A percentile compares a stretch with the other conserved stretches of the same genome.
phyloP scores from a whole-genome alignment of 2,113 vertebrate species.

The Grallaria varia region DNA sequence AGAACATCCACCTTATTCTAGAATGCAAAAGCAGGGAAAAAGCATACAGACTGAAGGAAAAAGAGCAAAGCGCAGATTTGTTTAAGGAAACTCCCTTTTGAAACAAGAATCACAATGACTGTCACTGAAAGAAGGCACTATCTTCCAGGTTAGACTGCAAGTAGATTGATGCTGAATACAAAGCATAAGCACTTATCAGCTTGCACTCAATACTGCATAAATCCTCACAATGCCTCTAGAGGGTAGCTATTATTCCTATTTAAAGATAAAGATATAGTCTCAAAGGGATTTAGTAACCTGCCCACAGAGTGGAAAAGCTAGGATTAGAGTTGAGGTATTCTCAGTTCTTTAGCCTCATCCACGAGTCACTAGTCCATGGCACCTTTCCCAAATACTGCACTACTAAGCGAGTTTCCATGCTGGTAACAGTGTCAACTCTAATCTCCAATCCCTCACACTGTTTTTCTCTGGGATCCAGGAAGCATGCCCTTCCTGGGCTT shows the following conservation, averaged over 20 bases:
- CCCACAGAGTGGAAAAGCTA: slow-evolving; percentile 35
- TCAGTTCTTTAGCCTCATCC: background rate
- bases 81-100: background rate
- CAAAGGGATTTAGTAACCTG: slow-evolving; percentile 41
- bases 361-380: background rate
- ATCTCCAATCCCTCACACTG: background rate
- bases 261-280: slow-evolving; percentile 24
- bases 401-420: background rate
- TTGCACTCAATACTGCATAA: background rate
- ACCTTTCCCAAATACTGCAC: background rate
- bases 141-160: background rate
- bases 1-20: background rate
- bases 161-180: background rate
- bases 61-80: background rate
- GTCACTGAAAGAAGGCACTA: background rate
- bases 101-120: background rate
- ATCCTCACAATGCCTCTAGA: background rate
- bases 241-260: slow-evolving; percentile 2
- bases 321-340: slow-evolving; percentile 42
- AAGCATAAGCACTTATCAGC: background rate
- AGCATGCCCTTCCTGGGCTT: background rate
- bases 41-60: background rate
- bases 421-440: background rate
- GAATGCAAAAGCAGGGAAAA: background rate
- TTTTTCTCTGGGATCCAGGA: background rate